A percentile compares a stretch with the other conserved stretches of the same genome.
Conservation (phyloP, 2,113 vertebrate species). For the Macrotis lagotis region DNA sequence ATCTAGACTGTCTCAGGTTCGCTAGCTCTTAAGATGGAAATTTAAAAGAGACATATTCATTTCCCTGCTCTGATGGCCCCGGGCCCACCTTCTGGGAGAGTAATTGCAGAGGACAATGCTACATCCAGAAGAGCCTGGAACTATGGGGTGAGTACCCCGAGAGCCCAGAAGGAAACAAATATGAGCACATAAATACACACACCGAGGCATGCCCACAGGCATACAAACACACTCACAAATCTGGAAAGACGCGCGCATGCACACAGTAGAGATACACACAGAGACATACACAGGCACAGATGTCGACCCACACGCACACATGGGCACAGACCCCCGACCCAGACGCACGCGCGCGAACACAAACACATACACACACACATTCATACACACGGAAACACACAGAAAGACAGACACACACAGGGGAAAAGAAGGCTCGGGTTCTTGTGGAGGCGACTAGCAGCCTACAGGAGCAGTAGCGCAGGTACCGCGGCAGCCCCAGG, state of each 20-base stretch:
- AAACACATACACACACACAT: neutral
- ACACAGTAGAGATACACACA: rapidly evolving
- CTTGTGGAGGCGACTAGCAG: neutral
- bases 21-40: neutral
- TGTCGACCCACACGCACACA: neutral
- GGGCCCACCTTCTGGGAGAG: slow-evolving; percentile 9
- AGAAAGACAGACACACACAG: neutral
- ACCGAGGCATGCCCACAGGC: neutral
- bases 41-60: neutral
- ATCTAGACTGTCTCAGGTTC: neutral
- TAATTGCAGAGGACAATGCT: slow-evolving; percentile 70
- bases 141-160: neutral
- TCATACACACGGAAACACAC: neutral
- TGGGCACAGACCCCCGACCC: neutral
- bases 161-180: neutral
- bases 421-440: neutral
- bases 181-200: neutral
- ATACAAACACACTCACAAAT: neutral
- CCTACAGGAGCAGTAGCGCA: neutral
- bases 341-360: neutral
- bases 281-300: neutral
- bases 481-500: neutral
- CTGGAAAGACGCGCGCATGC: neutral
- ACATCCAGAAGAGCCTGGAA: neutral
- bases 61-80: no score